Percentiles rank a stretch among this genome's conserved stretches.
Evolutionary conservation across 2,113 vertebrate species (phyloP).

Genomic region (Megaleporinus macrocephalus): DNA sequence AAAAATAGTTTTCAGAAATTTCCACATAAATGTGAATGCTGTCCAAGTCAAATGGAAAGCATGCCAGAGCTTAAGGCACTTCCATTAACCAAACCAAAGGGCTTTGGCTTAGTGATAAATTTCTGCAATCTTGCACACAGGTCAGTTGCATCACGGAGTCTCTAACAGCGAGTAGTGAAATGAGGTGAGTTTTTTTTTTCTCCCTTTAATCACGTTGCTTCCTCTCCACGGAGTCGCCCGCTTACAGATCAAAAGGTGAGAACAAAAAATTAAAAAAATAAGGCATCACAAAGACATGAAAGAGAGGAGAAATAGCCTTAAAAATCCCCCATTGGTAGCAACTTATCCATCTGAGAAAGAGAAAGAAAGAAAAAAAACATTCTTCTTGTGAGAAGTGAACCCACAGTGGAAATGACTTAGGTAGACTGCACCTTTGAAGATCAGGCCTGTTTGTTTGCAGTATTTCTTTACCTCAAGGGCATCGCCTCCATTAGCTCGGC

Average conservation of each 20-base stretch:
- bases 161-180: constrained; percentile 9
- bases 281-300: constrained; percentile 41
- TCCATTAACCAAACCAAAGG: neutral
- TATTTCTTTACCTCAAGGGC: constrained; percentile 4
- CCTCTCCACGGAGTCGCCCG: neutral
- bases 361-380: neutral
- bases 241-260: constrained; percentile 42
- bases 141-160: constrained; percentile 19
- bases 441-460: neutral
- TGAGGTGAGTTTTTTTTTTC: neutral
- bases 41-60: neutral
- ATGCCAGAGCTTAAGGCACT: neutral
- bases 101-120: neutral
- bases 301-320: constrained; percentile 19
- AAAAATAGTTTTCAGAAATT: neutral
- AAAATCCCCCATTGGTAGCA: constrained; percentile 22
- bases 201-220: constrained; percentile 23
- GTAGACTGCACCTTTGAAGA: constrained; percentile 1
- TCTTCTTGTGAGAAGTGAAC: neutral
- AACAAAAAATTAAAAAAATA: constrained; percentile 12
- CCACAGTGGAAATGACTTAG: neutral
- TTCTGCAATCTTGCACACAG: neutral
- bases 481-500: neutral
- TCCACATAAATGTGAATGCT: neutral
- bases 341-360: neutral